phyloP scores from a whole-genome alignment of 37 sponge, comb jelly and placozoan species.

The Ephydatia muelleri region DNA sequence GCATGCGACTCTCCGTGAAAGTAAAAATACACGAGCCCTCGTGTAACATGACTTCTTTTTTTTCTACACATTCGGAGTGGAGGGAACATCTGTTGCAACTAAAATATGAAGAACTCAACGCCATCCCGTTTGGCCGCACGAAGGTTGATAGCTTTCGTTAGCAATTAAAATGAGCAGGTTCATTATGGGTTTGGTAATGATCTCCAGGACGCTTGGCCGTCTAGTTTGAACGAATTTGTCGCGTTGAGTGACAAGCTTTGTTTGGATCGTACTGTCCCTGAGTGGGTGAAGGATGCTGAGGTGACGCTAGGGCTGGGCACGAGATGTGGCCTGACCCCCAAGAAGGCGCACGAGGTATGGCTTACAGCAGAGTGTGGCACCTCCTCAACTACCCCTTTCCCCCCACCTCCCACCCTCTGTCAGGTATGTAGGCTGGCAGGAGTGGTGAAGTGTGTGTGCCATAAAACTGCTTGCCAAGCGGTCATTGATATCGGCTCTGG shows the following conservation, averaged over 20 bases:
- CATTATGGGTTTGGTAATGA: background rate
- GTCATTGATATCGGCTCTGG: conserved; percentile 80
- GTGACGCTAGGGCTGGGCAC: background rate
- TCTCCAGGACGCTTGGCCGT: conserved; percentile 39
- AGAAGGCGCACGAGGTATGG: conserved; percentile 63
- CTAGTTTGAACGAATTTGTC: conserved; percentile 21
- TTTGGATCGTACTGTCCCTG: conserved; percentile 4
- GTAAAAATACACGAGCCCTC: too few species aligned
- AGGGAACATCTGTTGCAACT: conserved; percentile 18
- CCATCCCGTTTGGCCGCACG: conserved; percentile 29
- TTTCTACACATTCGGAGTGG: conserved; percentile 31
- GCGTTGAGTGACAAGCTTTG: conserved; percentile 12
- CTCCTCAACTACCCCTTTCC: background rate
- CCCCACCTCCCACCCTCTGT: background rate
- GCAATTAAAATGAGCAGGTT: background rate
- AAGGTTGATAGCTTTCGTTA: conserved; percentile 22
- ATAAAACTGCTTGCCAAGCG: background rate
- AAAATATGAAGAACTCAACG: conserved; percentile 21
- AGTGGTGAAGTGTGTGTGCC: conserved; percentile 42
- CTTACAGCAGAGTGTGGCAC: background rate
- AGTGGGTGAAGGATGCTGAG: background rate
- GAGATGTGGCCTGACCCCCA: conserved; percentile 45
- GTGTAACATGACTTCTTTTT: too few species aligned
- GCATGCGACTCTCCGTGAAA: too few species aligned
- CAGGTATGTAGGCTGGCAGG: conserved; percentile 63